A percentile compares a stretch with the other conserved stretches of the same genome.
These are phyloP conservation scores for Geophilus truncorum DNA, from an alignment of 2,888 invertebrate species.

Conservation along the genomic window DNA sequence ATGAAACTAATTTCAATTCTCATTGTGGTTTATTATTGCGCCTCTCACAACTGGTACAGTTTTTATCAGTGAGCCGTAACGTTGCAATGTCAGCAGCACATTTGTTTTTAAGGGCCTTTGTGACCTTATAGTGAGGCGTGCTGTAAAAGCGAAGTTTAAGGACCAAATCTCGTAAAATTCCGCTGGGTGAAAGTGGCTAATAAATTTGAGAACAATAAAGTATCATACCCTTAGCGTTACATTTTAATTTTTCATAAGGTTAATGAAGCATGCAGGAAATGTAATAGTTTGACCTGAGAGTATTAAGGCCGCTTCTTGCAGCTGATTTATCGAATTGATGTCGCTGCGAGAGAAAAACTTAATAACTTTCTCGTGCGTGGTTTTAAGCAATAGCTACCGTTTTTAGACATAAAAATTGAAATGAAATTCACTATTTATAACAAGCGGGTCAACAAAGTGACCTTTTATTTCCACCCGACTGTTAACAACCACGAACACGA, in stretches of 20 bases:
- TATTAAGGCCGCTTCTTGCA: no score
- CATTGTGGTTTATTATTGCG: no score
- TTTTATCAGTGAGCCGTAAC: background rate
- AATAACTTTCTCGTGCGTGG: background rate
- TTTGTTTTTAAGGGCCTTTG: background rate
- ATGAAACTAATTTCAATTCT: no score
- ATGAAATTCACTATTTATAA: no score
- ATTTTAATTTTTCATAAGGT: background rate
- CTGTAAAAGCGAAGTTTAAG: background rate
- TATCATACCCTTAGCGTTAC: background rate
- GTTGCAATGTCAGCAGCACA: background rate
- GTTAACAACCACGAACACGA: no score
- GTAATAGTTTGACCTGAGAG: no score
- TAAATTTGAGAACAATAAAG: background rate
- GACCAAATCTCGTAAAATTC: background rate
- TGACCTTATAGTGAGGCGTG: background rate
- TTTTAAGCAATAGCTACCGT: no score
- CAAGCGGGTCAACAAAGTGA: no score
- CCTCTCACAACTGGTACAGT: no score
- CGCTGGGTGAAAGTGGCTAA: background rate
- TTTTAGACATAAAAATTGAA: no score
- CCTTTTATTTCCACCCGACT: no score
- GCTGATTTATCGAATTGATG: background rate
- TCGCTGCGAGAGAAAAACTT: background rate
- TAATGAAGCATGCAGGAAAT: background rate